These are phyloP conservation scores for Manacus vitellinus DNA, from an alignment of 2,113 vertebrate species.

Conservation along the genomic window DNA sequence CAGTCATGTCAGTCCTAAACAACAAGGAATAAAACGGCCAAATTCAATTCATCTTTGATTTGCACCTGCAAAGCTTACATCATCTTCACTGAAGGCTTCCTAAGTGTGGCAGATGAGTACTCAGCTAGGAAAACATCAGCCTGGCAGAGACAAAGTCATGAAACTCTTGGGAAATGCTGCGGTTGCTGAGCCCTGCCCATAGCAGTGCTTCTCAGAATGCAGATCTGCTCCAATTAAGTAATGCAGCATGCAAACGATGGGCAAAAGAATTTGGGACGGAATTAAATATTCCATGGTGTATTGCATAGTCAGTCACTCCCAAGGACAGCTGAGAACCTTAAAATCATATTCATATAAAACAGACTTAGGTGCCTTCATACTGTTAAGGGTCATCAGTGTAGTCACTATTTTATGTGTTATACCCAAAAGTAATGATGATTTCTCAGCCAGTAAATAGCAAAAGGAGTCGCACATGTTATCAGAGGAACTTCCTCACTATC, in stretches of 20 bases:
- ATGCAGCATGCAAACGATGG: neutral
- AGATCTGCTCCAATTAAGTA: neutral
- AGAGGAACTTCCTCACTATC: neutral
- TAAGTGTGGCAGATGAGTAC: neutral
- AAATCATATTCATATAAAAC: neutral
- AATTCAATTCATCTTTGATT: slow-evolving; percentile 1
- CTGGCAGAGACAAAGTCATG: neutral
- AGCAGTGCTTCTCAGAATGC: neutral
- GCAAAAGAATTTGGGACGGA: neutral
- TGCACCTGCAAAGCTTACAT: slow-evolving; percentile 33
- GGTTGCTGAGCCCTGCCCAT: neutral
- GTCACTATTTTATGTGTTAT: neutral
- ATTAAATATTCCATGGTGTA: neutral
- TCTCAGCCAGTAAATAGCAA: neutral
- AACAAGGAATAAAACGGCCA: neutral
- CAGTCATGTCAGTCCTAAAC: neutral
- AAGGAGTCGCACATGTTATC: neutral
- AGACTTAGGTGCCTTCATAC: neutral
- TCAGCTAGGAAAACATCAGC: neutral
- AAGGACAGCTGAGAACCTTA: neutral
- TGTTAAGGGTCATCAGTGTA: neutral
- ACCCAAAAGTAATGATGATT: neutral
- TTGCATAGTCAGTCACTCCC: neutral
- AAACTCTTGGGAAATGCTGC: neutral
- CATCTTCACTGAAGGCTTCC: neutral